Base-by-base conservation (phyloP, 2,113 vertebrate genomes). In the Pachycephala philippinensis region DNA sequence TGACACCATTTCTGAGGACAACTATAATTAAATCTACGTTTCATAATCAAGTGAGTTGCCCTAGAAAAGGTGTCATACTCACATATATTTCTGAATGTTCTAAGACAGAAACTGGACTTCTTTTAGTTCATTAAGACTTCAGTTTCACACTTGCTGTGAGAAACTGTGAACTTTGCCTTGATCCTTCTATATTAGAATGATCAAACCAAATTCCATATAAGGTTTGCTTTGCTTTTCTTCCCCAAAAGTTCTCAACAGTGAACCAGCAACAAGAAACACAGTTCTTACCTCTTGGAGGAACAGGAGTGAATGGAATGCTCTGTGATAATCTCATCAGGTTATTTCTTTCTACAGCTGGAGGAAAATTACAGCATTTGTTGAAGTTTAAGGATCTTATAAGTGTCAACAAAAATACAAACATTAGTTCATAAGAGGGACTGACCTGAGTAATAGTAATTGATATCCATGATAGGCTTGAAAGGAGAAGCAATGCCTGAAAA, bases 241-340 rank as follows among this genome's bases (percentile, higher is more conserved):
- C 37, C 57, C 42, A 16, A 40, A 75, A 71, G 28, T 42, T 18
- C 15, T n/a, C n/a, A n/a, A 63, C 0, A 71, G 17, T 17, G 40
- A 94, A 69, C 22, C 24, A 90, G 63, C 24, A 47, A 39, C 9
- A 78, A 82, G 86, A 71, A 74, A 12, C 40, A 47, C 15, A 66
- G 0, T 79, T 95, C 98, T 98, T 98, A 99, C 99, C 99, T 99
- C 99, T 99, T 87, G 99, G 99, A 97, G 99, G 99, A 93, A 99
- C 99, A 31, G 99, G 99, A 92, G 99, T 99, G 98, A 99, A 99
- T 27, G 99, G 99, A 97, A 99, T 99, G 84, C 99, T 99, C 97
- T 99, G 99, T 56, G 99, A 99, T 91, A 99, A 98, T 91, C 99
- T 98, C 99, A 99, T 99, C 98, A 99, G 98, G 97, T 99, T 99